Evolutionary conservation across 1,140 invertebrate genomes (phyloP), one percentile per base, ranked within the genome.

Genomic region (Hyphantria cunea): DNA sequence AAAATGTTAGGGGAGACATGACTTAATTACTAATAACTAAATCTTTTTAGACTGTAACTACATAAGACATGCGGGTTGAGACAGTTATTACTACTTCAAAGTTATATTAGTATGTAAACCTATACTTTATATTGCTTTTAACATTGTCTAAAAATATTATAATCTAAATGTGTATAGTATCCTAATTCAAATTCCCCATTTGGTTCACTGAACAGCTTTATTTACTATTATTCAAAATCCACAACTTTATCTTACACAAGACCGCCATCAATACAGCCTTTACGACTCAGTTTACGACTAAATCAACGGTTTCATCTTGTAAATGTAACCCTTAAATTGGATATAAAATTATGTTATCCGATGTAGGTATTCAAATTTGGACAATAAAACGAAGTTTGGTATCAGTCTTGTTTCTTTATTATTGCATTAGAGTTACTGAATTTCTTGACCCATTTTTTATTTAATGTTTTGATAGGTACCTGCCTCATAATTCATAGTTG

Each of bases 241-340:
- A 73, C 62, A 66, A 67, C 55, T 75, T 72, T 73, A 76, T 78
- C 75, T 64, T 56, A 14, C 60, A 69, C n/a, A 68, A 52, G 64
- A 70, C 54, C 56, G 64, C 66, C 63, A 72, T 80, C 74, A 77
- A 77, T 76, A 79, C 61, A 17, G 61, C 62, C 31, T 82, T 80
- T 76, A 78, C 54, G 65, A 59, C 51, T 55, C 34, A 42, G 12
- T 81, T 83, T 83, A 81, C 73, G 78, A 76, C 64, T 74, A 69
- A 79, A 81, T 81, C 77, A 80, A 76, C 76, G 69, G 70, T 70
- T 72, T 76, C 68, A 50, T 70, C 74, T 75, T 80, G 64, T 80
- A 74, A 74, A 77, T 72, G 70, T 74, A 71, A 75, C 76, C 74
- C 70, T 74, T 74, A 72, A 78, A 74, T 72, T 55, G 69, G 48